Evolutionary conservation across 2,888 invertebrate genomes (phyloP).

Genomic region (Emmelina monodactyla): DNA sequence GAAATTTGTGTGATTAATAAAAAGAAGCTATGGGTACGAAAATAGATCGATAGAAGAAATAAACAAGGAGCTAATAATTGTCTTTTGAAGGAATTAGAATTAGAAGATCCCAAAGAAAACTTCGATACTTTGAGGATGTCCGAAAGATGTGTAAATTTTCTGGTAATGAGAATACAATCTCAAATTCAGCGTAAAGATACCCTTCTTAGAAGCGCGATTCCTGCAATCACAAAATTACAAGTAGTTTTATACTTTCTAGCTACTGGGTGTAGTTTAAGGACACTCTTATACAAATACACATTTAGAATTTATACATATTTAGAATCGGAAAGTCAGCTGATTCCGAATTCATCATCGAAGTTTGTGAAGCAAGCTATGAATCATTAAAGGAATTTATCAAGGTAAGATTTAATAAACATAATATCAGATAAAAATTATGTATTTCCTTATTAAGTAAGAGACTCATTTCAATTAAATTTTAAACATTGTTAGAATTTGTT

Average conservation of each 20-base stretch:
- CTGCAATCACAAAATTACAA: conserved; percentile 4
- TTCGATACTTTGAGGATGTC: conserved; percentile 13
- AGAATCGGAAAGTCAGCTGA: conserved; percentile 18
- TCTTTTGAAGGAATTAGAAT: neutral
- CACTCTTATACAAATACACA: conserved; percentile 18
- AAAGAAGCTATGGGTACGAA: no score
- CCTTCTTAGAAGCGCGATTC: conserved; percentile 3
- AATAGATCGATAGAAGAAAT: conserved; percentile 1
- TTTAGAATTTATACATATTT: conserved; percentile 18
- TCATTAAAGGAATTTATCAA: conserved; percentile 16
- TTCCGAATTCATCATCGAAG: conserved; percentile 18
- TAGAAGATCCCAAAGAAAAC: conserved; percentile 10
- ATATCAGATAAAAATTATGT: conserved; percentile 5
- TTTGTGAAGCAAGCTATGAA: conserved; percentile 18
- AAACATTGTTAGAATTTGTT: neutral
- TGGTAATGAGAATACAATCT: conserved; percentile 17
- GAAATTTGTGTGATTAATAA: no score
- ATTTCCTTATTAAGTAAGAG: conserved; percentile 10
- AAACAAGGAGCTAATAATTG: neutral
- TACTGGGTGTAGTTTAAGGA: conserved; percentile 18
- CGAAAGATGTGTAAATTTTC: conserved; percentile 17
- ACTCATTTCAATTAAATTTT: neutral
- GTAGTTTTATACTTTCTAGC: conserved; percentile 17
- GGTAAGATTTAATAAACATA: conserved; percentile 15
- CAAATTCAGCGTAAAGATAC: conserved; percentile 4